phyloP scores from a whole-genome alignment of 1,140 invertebrate species.

The Lamellibrachia luymesi region DNA sequence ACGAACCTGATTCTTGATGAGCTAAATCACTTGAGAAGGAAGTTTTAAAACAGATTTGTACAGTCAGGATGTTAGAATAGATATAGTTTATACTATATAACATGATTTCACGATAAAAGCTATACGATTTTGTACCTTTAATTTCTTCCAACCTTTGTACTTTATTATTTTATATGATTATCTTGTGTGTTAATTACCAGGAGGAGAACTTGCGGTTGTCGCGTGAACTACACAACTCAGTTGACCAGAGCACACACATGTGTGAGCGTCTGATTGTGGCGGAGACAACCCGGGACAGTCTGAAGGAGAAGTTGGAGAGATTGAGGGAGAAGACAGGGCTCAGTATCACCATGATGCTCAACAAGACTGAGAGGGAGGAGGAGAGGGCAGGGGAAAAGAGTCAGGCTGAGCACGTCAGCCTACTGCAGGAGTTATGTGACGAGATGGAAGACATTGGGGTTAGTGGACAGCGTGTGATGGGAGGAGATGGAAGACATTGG shows the following conservation, averaged over 20 bases:
- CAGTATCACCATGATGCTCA: conserved; percentile 7
- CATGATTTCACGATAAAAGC: too few species aligned
- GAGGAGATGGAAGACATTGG: too few species aligned
- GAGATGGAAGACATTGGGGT: conserved; percentile 36
- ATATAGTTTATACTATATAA: too few species aligned
- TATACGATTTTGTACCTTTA: too few species aligned
- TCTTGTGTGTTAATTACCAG: conserved; percentile 23
- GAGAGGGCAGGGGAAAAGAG: background rate
- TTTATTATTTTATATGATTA: background rate
- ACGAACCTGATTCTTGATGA: too few species aligned
- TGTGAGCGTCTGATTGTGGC: conserved; percentile 45
- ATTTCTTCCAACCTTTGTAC: too few species aligned
- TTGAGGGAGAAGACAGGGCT: conserved; percentile 49
- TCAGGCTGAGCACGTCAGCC: conserved; percentile 18
- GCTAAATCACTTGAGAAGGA: too few species aligned
- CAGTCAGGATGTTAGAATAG: too few species aligned
- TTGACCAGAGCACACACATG: conserved; percentile 44
- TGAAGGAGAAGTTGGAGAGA: conserved; percentile 47
- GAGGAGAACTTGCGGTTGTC: conserved; percentile 49
- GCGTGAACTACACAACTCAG: conserved; percentile 39
- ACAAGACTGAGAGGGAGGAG: background rate
- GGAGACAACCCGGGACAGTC: conserved; percentile 46
- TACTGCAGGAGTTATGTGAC: conserved; percentile 46
- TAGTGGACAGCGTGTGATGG: too few species aligned
- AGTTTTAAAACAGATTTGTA: too few species aligned